Evolutionary conservation across 2,797 vertebrate species (phyloP), one percentile per base, ranked within the genome.

Genomic region (Falco columbarius): DNA sequence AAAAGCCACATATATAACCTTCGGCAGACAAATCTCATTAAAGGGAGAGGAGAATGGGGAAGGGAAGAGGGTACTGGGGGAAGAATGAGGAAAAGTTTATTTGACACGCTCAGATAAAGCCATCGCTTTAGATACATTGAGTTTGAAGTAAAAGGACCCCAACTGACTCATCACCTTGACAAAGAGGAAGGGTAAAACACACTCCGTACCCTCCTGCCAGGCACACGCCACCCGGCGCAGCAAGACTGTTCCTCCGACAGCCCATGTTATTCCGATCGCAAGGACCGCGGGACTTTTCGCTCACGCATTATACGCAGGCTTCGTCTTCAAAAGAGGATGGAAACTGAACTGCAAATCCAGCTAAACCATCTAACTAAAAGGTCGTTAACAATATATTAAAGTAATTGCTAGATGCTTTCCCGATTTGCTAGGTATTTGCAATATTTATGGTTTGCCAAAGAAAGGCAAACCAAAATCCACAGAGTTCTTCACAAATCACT

Each of bases 331-430:
- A 40, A 85, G 47, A 49, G 32, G 27, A 32, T n/a, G 23, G 84
- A 87, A 86, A 74, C 14, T 11, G 9, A 61, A 85, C 27, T 27
- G 56, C 81, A 89, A 87, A 95, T 82, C 81, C 86, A 92, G 83
- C 62, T 90, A 90, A 95, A 91, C 14, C 82, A 68, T 19, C 49
- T 72, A 81, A 90, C 42, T 47, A 26, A 79, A 67, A 93, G 30
- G 55, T 61, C 59, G 89, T 94, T 89, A 85, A 65, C 34, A 85
- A 63, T 44, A 67, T 42, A 96, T 86, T 89, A 73, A 66, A 86
- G 62, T 92, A 91, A 92, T 76, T 87, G 77, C 84, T 93, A 93
- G 55, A 46, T 59, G 56, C 42, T 90, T 87, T 92, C 55, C 67
- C 22, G 30, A 85, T 80, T 72, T 72, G 40, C 34, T 67, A n/a